Base-by-base conservation (phyloP, 2,888 invertebrate species). In the Noctua janthina region DNA sequence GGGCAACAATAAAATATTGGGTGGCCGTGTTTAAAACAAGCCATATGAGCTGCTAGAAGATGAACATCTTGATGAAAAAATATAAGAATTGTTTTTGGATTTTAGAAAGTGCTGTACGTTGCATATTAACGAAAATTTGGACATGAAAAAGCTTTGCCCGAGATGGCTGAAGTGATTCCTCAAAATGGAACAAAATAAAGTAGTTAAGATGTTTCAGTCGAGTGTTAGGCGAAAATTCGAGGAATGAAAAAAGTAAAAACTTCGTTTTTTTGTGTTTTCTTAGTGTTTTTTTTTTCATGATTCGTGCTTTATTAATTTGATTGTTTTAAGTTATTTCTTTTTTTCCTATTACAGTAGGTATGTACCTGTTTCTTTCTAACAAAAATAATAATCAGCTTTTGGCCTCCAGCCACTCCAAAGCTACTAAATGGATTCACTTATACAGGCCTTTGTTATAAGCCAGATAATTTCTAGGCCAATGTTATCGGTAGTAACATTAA, bases 401-500 rank as follows among this genome's bases (percentile, higher is more conserved):
- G 35, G 17, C n/a, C 8, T 15, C n/a, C 15, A 71, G 56, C 51
- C 11, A 71, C 43, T 73, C 39, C 43, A 23, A 66, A 43, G 46
- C 51, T 51, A 56, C 69, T 75, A 76, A 83, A 73, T 76, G 51
- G 59, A 62, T 79, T 79, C 64, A 78, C 68, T 71, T 75, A 82
- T 46, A 67, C 39, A 68, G 56, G 67, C 56, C 49, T 80, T 71
- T 74, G 74, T 81, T 78, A 83, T 67, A 86, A 69, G 39, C 68
- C 59, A n/a, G n/a, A 69, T 70, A 83, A 79, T 69, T 75, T 66
- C 54, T 56, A 69, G 56, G 76, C 3, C 74, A 75, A 62, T 67
- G 67, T 74, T 83, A 82, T 81, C 70, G 70, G 77, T 76, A 76
- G 29, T 68, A 59, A 72, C 71, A 67, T 70, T 62, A 68, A 87